Base-by-base conservation (phyloP, 2,888 invertebrate genomes). In the Phania funesta region DNA sequence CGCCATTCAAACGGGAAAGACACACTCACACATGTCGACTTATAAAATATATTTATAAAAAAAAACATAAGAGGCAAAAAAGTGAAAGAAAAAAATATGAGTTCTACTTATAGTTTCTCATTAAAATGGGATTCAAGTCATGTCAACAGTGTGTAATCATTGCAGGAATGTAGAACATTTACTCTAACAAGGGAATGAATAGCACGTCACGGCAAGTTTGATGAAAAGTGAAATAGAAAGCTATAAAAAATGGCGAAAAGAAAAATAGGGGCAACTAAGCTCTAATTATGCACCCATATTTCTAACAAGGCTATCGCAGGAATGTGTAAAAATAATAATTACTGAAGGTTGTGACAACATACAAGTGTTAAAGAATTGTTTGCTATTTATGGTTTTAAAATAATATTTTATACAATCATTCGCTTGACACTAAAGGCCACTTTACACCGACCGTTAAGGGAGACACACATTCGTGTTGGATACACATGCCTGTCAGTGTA, bases 111-210 rank as follows among this genome's bases (percentile, higher is more conserved):
- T 56, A 58, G 52, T 67, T 77, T 77, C 77, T 81, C 81, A 81
- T 81, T 81, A 81, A 81, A 81, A 77, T 73, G 73, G 77, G 65
- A 81, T 76, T 77, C 71, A 73, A 81, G 71, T 67, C 76, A 67
- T 81, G 77, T 77, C 81, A 81, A 77, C 76, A 81, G 52, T 44
- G 52, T 77, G 67, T 77, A 81, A 81, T 81, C 77, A 77, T 71
- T 54, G 50, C 62, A 76, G 56, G 54, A 73, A 81, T 76, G 60
- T 81, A 41, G 71, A 67, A 73, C 77, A 77, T 73, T 77, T 76
- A 77, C 73, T 77, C 73, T 68, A 71, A 73, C 73, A 65, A 67
- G 54, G 38, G 54, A 68, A 56, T 56, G 38, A n/a, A n/a, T n/a
- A n/a, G 41, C 52, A 54, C n/a, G n/a, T n/a, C n/a, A n/a, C n/a